phyloP scores from a whole-genome alignment of 2,113 vertebrate species.

The Cichladusa arquata region DNA sequence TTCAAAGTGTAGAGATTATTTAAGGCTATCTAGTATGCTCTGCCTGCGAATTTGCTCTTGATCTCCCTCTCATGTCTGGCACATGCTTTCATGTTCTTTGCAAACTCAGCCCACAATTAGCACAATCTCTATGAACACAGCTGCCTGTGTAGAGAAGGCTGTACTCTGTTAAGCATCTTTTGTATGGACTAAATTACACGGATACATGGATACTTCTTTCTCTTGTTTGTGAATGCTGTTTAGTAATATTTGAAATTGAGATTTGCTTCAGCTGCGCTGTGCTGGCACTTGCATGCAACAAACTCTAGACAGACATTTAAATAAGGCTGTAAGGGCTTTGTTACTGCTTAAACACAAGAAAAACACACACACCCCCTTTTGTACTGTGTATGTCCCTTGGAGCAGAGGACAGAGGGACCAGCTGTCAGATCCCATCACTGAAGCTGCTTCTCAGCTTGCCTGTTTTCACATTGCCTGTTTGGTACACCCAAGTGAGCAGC shows the following conservation, averaged over 20 bases:
- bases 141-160: neutral
- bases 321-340: neutral
- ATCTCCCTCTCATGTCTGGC: slow-evolving; percentile 55
- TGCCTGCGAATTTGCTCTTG: slow-evolving; percentile 35
- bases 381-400: neutral
- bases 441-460: neutral
- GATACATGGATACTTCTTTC: neutral
- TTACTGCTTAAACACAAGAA: neutral
- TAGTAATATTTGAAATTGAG: slow-evolving; percentile 28
- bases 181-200: neutral
- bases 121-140: slow-evolving; percentile 1
- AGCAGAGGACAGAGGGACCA: neutral
- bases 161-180: neutral
- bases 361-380: neutral
- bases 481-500: neutral
- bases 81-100: slow-evolving; percentile 43
- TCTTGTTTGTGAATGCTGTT: neutral
- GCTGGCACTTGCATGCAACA: neutral
- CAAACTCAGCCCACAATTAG: slow-evolving; percentile 59
- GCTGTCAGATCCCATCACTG: neutral
- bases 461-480: neutral
- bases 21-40: slow-evolving; percentile 31
- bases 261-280: neutral
- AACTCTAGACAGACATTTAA: neutral
- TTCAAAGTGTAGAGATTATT: slow-evolving; percentile 37